Base-by-base conservation (phyloP, 2,797 vertebrate genomes). In the Acanthornis magna region DNA sequence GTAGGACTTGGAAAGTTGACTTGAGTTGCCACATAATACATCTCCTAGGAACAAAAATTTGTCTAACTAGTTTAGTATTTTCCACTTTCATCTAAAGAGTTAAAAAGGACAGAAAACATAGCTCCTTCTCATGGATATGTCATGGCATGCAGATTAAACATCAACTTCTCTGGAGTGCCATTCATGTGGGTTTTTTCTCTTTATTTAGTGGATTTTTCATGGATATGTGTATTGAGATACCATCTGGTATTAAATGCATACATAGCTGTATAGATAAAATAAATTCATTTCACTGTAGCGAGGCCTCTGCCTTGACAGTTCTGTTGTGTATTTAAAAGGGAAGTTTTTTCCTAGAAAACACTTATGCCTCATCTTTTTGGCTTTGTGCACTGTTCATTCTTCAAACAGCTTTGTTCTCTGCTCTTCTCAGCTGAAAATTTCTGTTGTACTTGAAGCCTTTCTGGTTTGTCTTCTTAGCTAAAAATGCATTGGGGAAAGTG, bases 171-270 rank as follows among this genome's bases (percentile, higher is more conserved):
- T 32, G 23, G 13, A 62, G 17, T 66, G 23, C 16, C 16, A 30
- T 61, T 66, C 16, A 51, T 21, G 6, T 17, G 7, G 7, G 20
- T 73, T 60, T 34, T 89, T 85, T 87, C 29, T 96, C 53, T 93
- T 93, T 93, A 84, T 93, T 71, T 85, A 98, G 97, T 85, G 97
- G 97, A 78, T 99, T 99, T 96, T 98, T 93, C 34, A 79, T 99
- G 89, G 97, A 97, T 57, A 95, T 98, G 97, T 98, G 98, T 19
- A 82, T 98, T 53, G 98, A 99, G 95, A 98, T 99, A 98, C 98
- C 98, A 3, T 79, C 98, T 30, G 65, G 97, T 96, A 99, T 99
- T 92, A 93, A 93, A 38, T 50, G 74, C 53, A 97, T 99, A 80
- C 68, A 54, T 7, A 97, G 98, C 87, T 90, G 92, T 87, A 98